Percentiles rank a stretch among this genome's conserved stretches.
Conservation (phyloP, 2,888 invertebrate genomes). For the Luperina testacea region DNA sequence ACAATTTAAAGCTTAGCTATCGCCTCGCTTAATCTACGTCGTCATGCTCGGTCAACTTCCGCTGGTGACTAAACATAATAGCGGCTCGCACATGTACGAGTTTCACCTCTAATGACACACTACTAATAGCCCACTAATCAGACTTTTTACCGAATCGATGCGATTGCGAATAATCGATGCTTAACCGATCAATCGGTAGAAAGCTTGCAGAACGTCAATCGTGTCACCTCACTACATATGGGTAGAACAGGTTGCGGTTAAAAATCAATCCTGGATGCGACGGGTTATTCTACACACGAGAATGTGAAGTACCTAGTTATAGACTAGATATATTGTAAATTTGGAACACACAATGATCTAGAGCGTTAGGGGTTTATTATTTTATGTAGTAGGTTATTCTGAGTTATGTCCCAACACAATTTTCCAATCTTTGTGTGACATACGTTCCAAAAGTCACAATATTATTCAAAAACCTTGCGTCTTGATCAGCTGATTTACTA, state of each 20-base stretch:
- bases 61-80: constrained; percentile 57
- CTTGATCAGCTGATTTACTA: background rate
- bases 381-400: too few relatives aligned
- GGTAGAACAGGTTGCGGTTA: constrained; percentile 11
- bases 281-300: background rate
- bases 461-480: too few relatives aligned
- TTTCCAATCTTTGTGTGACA: too few relatives aligned
- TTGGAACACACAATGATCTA: background rate
- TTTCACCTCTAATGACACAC: constrained; percentile 60
- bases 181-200: constrained; percentile 57
- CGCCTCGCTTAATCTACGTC: constrained; percentile 30
- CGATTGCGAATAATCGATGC: constrained; percentile 63
- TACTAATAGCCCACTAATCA: constrained; percentile 60
- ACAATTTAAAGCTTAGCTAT: constrained; percentile 41
- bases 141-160: constrained; percentile 60
- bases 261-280: constrained; percentile 21
- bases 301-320: background rate
- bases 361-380: too few relatives aligned
- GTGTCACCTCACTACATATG: constrained; percentile 28
- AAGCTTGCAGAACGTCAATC: constrained; percentile 46
- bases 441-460: too few relatives aligned
- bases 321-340: background rate
- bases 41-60: constrained; percentile 49
- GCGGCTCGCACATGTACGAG: constrained; percentile 51
- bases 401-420: too few relatives aligned